These are phyloP conservation scores for Aphidoletes aphidimyza DNA, from an alignment of 2,888 invertebrate species.

Conservation along the genomic window DNA sequence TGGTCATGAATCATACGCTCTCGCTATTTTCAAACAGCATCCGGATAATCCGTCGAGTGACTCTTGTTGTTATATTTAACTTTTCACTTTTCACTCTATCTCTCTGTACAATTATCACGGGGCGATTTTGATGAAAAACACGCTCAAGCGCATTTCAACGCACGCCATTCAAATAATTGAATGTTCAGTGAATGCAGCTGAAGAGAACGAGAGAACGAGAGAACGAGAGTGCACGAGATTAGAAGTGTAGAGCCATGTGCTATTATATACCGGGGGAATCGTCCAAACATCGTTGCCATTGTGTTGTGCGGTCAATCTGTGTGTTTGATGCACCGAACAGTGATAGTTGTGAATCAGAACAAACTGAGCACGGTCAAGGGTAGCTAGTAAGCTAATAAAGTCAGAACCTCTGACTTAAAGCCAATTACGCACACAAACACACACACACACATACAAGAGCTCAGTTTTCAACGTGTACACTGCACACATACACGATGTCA, in stretches of 20 bases:
- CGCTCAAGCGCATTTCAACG: constrained; percentile 27
- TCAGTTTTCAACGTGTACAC: no score
- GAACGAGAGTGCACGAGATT: neutral
- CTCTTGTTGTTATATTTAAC: constrained; percentile 43
- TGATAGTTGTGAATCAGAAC: no score
- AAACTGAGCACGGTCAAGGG: neutral
- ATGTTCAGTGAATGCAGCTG: neutral
- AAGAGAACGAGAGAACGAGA: neutral
- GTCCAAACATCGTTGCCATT: no score
- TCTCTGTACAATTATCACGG: constrained; percentile 17
- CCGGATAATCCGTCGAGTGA: constrained; percentile 30
- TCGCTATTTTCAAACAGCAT: neutral
- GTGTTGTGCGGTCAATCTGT: no score
- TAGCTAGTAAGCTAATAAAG: neutral
- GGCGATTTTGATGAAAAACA: constrained; percentile 26
- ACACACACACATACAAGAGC: no score
- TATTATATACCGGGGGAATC: no score
- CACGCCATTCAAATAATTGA: constrained; percentile 34
- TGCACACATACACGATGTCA: neutral
- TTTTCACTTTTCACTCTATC: constrained; percentile 30
- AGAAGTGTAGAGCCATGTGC: no score
- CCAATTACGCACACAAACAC: no score
- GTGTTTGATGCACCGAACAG: no score
- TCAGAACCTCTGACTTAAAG: neutral
- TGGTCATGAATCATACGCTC: neutral